Conservation (phyloP, 1,140 invertebrate genomes). For the Archivesica marissinica region DNA sequence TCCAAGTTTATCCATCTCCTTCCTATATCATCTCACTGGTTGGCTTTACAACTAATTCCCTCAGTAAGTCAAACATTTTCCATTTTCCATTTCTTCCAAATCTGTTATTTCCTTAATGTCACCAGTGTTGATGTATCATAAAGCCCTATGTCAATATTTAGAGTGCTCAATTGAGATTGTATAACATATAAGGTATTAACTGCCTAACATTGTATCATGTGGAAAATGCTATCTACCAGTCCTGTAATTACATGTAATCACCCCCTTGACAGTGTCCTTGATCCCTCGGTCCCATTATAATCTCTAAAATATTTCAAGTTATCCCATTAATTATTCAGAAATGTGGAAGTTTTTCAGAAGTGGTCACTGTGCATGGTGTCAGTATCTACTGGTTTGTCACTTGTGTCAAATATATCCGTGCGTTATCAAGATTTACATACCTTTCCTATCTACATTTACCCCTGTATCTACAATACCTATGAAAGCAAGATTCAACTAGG, state of each 20-base stretch:
- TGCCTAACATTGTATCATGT: background rate
- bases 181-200: background rate
- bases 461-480: no score
- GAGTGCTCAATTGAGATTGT: background rate
- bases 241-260: slow-evolving; percentile 2
- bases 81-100: background rate
- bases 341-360: background rate
- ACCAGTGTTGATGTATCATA: slow-evolving; percentile 3
- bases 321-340: background rate
- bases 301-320: slow-evolving; percentile 7
- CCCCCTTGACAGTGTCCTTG: slow-evolving; percentile 7
- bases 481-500: background rate
- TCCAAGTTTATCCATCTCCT: no score
- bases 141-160: slow-evolving; percentile 24
- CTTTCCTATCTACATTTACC: slow-evolving; percentile 8
- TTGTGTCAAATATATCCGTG: background rate
- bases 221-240: slow-evolving; percentile 3
- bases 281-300: slow-evolving; percentile 9
- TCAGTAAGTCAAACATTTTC: slow-evolving; percentile 2
- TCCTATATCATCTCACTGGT: no score
- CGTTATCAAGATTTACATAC: background rate
- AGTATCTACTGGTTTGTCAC: background rate
- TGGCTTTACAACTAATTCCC: no score
- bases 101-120: slow-evolving; percentile 21
- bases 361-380: background rate